Base-by-base conservation (phyloP, 2,888 invertebrate species). In the Phalangium opilio region DNA sequence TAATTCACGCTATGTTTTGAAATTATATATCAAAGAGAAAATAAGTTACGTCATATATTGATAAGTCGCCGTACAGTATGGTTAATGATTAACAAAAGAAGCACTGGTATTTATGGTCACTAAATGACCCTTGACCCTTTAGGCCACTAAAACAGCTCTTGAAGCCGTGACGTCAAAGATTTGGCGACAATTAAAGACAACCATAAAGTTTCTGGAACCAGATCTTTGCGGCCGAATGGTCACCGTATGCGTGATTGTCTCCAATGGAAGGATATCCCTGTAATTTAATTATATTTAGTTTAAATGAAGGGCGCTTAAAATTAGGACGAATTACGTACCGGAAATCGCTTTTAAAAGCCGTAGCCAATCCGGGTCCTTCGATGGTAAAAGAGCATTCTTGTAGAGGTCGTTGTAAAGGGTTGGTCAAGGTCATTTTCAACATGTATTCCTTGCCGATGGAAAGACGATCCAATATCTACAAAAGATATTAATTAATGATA, bases 361-460 rank as follows among this genome's bases (percentile, higher is more conserved):
- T 74, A 0, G 70, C 66, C 8, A 81, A 67, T 3, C 80, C 79
- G 0, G 80, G 74, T 1, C 81, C 81, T 49, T 80, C 79, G 54
- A 82, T 69, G 41, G 75, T 73, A 63, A 83, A 78, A 60, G 75
- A 74, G 61, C 83, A 81, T 10, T 74, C 70, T 1, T 78, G 78
- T 50, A 82, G 66, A 14, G 73, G 55, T n/a, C 67, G 70, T 48
- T 77, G 73, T 59, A 82, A 62, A 15, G 81, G 81, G 62, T 81
- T 82, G 60, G 73, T 74, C 68, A 81, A 77, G 2, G 75, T 72
- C 15, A 81, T 67, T 1, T 68, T 69, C 1, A 76, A 72, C 1
- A 68, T 60, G 67, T 3, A 73, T 63, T 76, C 70, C 61, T 72
- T 66, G 3, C 72, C 75, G 8, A 77, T 65, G 3, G 73, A 63